Percentiles rank a stretch among this genome's conserved stretches.
phyloP scores from a whole-genome alignment of 2,888 invertebrate species.

The Epirrhoe alternata region DNA sequence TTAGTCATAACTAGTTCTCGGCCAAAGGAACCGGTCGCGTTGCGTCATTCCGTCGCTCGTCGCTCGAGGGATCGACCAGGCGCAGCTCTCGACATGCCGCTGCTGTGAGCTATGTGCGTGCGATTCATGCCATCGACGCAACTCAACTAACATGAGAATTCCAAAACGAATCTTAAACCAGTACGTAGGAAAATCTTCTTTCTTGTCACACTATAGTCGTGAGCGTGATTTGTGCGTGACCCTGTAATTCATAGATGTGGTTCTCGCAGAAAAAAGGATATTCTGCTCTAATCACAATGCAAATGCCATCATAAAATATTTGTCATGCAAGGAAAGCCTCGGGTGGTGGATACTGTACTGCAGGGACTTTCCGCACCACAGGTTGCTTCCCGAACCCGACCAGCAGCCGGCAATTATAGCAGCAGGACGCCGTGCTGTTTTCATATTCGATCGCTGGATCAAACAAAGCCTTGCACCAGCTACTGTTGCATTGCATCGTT shows the following conservation, averaged over 20 bases:
- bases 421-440: neutral
- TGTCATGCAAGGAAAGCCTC: no score
- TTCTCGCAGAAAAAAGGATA: no score
- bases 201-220: no score
- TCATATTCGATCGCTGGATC: neutral
- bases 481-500: neutral
- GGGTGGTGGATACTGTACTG: no score
- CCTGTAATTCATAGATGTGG: no score
- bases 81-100: neutral
- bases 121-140: neutral
- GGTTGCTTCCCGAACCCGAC: no score
- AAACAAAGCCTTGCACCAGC: neutral
- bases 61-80: slow-evolving; percentile 15
- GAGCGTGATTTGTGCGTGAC: no score
- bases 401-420: no score
- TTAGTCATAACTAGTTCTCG: slow-evolving; percentile 48
- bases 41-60: slow-evolving; percentile 29
- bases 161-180: neutral
- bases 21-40: slow-evolving; percentile 49
- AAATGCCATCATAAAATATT: no score
- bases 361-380: no score
- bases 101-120: neutral
- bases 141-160: neutral
- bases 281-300: no score
- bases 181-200: neutral